Base-by-base conservation (phyloP, 2,888 invertebrate genomes). In the Philopedon plagiatum region DNA sequence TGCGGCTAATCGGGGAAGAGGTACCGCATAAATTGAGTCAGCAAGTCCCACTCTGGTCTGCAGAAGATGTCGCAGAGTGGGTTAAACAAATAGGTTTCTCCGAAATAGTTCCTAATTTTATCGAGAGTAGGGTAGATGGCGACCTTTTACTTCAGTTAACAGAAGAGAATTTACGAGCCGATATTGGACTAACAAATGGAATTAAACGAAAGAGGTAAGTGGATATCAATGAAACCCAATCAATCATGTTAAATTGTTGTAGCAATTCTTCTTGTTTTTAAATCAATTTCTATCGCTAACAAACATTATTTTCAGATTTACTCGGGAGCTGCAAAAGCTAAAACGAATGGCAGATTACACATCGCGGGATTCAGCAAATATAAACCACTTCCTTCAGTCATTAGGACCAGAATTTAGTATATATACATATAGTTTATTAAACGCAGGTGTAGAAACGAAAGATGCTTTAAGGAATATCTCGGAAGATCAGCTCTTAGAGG, bases 281-380 rank as follows among this genome's bases (percentile, higher is more conserved):
- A n/a, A n/a, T n/a, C n/a, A n/a, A n/a, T n/a, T n/a, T n/a, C n/a
- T n/a, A n/a, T n/a, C 1, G 32, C 32, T 32, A 32, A 32, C 11
- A 32, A 32, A 3, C 1, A 5, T 44, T 44, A 34, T 61, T 74
- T 86, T 26, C 81, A 92, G 96, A 85, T 98, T 99, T 87, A 93
- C 95, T 64, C 88, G 98, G 80, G 98, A 98, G 86, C 88, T 99
- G 76, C 94, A 94, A 83, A 95, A 94, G 84, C 87, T 99, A 76
- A 98, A 98, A 86, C 94, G 94, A 84, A 95, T 97, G 92, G 96
- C 98, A 11, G 98, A 98, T 84, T 99, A 98, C 85, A 96, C 96
- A 75, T 97, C 97, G 62, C 91, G 94, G 81, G 98, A 99, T 84
- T 91, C 93, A 5, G 93, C 95, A n/a, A 95, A 94, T 83, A 89